phyloP scores from a whole-genome alignment of 92 coral and sea anemone genomes.

The Chrysogorgia sp. region DNA sequence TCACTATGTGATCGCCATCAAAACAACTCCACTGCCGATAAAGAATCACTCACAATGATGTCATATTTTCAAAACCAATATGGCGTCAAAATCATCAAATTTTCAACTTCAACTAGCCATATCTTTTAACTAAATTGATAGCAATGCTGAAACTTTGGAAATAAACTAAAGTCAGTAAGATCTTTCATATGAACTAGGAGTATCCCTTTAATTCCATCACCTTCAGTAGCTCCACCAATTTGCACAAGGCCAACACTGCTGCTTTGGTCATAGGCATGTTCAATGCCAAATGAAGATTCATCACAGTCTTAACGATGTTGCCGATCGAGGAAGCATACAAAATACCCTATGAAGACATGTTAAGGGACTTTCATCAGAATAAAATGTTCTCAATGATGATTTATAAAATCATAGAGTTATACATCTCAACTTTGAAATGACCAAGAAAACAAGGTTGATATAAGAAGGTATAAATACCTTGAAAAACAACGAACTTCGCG shows the following conservation, averaged over 20 bases:
- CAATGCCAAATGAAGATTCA: conserved; percentile 93
- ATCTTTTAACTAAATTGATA: neutral
- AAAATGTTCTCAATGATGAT: neutral
- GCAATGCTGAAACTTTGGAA: too few relatives aligned
- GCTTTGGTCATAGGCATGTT: conserved; percentile 93
- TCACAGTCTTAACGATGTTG: conserved; percentile 86
- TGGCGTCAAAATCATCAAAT: too few relatives aligned
- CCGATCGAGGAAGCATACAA: conserved; percentile 84
- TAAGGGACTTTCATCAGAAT: too few relatives aligned
- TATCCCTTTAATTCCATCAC: conserved; percentile 34
- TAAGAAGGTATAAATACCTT: conserved; percentile 74
- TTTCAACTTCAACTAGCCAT: neutral
- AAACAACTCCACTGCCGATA: too few relatives aligned
- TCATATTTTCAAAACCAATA: too few relatives aligned
- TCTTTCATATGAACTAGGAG: too few relatives aligned
- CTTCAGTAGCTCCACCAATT: conserved; percentile 87
- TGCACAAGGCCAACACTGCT: conserved; percentile 89
- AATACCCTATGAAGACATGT: conserved; percentile 65
- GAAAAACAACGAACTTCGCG: conserved; percentile 84
- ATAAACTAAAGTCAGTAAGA: too few relatives aligned
- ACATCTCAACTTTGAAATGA: neutral
- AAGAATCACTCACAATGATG: too few relatives aligned
- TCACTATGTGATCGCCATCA: too few relatives aligned
- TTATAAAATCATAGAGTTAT: too few relatives aligned
- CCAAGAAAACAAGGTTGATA: neutral